Evolutionary conservation across 2,797 vertebrate species (phyloP).

Genomic region (Pangasius sanitwongsei): DNA sequence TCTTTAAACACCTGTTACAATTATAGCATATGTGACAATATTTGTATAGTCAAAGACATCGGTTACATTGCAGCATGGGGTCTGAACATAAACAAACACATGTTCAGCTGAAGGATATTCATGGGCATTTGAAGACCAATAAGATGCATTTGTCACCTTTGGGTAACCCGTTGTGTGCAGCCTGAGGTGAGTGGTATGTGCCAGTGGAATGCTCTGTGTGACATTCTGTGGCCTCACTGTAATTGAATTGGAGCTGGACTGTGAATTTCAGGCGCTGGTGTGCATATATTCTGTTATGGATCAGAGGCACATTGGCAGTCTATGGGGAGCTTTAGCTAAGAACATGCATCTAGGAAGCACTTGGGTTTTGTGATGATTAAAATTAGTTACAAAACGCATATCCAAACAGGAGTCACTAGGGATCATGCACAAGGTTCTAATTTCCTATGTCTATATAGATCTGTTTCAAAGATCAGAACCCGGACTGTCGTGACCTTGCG

Average conservation of each 20-base stretch:
- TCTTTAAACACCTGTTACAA: not conserved
- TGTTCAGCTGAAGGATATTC: constrained; percentile 25
- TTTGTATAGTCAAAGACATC: constrained; percentile 28
- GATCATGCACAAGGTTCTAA: not conserved
- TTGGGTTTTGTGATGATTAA: not conserved
- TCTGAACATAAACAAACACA: constrained; percentile 26
- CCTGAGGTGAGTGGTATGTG: constrained; percentile 18
- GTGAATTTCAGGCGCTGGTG: constrained; percentile 62
- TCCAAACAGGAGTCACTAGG: not conserved
- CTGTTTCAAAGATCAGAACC: constrained; percentile 4
- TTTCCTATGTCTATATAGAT: not conserved
- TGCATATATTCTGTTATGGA: constrained; percentile 23
- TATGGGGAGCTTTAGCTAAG: constrained; percentile 9
- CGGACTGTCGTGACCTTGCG: not conserved
- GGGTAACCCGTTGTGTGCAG: constrained; percentile 27
- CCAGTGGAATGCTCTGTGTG: constrained; percentile 52
- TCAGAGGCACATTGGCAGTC: not conserved
- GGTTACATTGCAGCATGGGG: not conserved
- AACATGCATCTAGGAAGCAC: constrained; percentile 1
- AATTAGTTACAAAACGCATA: not conserved
- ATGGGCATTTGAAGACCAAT: constrained; percentile 11
- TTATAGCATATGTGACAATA: not conserved
- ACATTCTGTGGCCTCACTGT: constrained; percentile 59
- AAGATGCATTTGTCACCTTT: constrained; percentile 23
- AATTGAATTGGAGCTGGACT: constrained; percentile 60